Base-by-base conservation (phyloP, 2,797 vertebrate species). In the Crocodylus rhombifer region DNA sequence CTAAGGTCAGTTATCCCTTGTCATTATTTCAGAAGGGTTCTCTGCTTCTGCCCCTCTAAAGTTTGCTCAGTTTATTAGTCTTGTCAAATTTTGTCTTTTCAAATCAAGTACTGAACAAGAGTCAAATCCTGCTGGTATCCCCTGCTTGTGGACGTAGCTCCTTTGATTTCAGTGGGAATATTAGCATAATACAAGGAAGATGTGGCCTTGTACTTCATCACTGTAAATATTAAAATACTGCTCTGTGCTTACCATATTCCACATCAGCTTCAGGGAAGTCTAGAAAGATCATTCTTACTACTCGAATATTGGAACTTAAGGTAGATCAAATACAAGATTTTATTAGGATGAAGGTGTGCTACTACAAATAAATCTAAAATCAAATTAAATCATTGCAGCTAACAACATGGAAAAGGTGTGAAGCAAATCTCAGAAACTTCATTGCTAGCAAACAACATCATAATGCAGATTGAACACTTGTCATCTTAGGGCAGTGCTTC, bases 291-390 rank as follows among this genome's bases (percentile, higher is more conserved):
- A 65, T 75, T 88, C 56, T 79, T 87, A 18, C 61, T 91, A 69
- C 75, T 75, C 80, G 94, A 92, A 95, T 94, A 96, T 95, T 92
- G 87, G 62, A n/a, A 17, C 65, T 86, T 83, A 28, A 6, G 42
- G 63, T 75, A 77, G 92, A 33, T 18, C 71, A 87, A 89, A 87
- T 63, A 77, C 74, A 91, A 76, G 86, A 81, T 87, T 51, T 92
- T 92, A 86, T 94, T 84, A 71, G 82, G 67, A 94, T 51, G 67
- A 30, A 77, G 28, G 21, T 42, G 5, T 30, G 74, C 77, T 88
- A 57, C 7, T 51, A 42, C 76, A 77, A 67, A 51, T 33, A 77
- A 58, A 82, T 9, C 36, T n/a, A 1, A 61, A 69, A 20, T 71
- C 91, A 30, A 55, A 36, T 23, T n/a, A 64, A 84, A n/a, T 17